Evolutionary conservation across 2,113 vertebrate genomes (phyloP).

Genomic region (Sarotherodon lohbergeri): DNA sequence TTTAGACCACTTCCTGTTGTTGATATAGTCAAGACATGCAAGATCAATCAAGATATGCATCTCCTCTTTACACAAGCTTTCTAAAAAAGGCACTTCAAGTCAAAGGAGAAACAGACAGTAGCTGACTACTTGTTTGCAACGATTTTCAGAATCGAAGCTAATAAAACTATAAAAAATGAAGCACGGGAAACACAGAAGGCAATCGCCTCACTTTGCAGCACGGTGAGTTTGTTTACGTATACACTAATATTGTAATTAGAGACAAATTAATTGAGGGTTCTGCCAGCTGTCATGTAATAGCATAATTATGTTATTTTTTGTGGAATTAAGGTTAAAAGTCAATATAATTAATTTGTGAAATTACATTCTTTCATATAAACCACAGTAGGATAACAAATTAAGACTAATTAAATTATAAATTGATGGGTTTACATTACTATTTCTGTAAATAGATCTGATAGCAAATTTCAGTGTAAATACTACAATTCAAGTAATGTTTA

Average conservation of each 20-base stretch:
- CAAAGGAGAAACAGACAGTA: neutral
- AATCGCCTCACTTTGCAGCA: neutral
- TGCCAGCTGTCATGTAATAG: neutral
- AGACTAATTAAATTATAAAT: neutral
- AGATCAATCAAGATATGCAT: constrained; percentile 32
- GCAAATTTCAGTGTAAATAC: neutral
- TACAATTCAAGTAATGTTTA: neutral
- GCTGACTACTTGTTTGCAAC: neutral
- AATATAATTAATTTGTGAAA: neutral
- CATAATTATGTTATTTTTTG: neutral
- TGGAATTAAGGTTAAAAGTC: neutral
- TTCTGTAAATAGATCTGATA: neutral
- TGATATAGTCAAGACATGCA: constrained; percentile 28
- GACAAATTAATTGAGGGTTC: neutral
- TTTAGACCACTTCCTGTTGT: constrained; percentile 35
- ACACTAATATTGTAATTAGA: neutral
- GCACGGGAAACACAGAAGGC: neutral
- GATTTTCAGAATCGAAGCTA: neutral
- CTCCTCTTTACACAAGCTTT: constrained; percentile 18
- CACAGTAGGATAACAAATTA: neutral
- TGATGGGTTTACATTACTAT: neutral
- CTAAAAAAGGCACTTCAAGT: neutral
- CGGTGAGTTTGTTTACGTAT: neutral
- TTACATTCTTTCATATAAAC: neutral
- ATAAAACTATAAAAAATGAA: neutral